These are phyloP conservation scores for Drosophila gaucha DNA, from an alignment of 2,888 invertebrate genomes.

Conservation along the genomic window DNA sequence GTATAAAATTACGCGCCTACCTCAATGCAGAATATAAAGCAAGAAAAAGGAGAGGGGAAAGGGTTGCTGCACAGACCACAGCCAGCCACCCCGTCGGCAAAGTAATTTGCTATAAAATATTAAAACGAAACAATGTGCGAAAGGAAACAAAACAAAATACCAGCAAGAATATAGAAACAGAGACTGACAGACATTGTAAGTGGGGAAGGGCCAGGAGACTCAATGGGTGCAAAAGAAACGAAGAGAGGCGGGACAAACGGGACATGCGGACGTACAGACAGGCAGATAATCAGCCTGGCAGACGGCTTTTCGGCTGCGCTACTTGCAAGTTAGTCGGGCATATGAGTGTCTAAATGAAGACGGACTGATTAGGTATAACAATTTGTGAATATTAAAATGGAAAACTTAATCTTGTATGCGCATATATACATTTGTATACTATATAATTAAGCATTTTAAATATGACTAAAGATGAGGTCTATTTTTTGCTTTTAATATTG, in stretches of 20 bases:
- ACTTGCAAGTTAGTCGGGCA: constrained; percentile 31
- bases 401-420: background rate
- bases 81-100: constrained; percentile 19
- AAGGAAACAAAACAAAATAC: constrained; percentile 70
- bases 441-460: background rate
- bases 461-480: too few relatives aligned
- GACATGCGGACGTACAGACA: constrained; percentile 5
- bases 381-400: background rate
- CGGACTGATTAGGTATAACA: background rate
- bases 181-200: constrained; percentile 35
- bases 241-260: background rate
- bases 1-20: constrained; percentile 72
- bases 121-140: constrained; percentile 73
- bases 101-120: constrained; percentile 71
- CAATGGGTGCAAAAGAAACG: background rate
- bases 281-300: constrained; percentile 60
- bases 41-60: background rate
- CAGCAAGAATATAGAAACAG: constrained; percentile 22
- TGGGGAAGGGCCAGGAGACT: constrained; percentile 8
- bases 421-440: background rate
- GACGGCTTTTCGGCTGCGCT: constrained; percentile 57
- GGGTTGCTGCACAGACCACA: too few relatives aligned
- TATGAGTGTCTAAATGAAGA: constrained; percentile 3
- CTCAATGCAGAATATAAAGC: constrained; percentile 44
- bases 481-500: too few relatives aligned